Evolutionary conservation across 2,888 invertebrate genomes (phyloP), one percentile per base, ranked within the genome.

Genomic region (Harpalus rubripes): DNA sequence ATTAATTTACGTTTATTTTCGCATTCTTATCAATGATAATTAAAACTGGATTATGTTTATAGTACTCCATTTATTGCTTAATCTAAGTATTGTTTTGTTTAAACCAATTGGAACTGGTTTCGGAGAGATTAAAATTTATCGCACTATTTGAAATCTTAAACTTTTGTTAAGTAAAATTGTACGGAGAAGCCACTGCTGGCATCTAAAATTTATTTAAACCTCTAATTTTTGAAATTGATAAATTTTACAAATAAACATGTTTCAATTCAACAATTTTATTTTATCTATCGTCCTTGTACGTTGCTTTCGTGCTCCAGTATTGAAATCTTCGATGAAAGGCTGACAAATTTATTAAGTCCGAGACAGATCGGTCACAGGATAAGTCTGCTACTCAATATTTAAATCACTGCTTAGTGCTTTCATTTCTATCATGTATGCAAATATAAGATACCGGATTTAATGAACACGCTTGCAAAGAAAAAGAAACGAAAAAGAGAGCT

Each of bases 331-430:
- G 72, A 72, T 44, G 72, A 72, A 15, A 39, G 44, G 12, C 56
- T 78, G 76, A 78, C 76, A 78, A 78, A 78, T 78, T 78, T 84
- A 84, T 84, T 84, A 84, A 84, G 78, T 65, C 61, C 39, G 56
- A 15, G 84, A 78, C 63, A 41, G 84, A 84, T 84, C 68, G 52
- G 84, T 65, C 78, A 84, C 78, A 84, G 84, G 78, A 61, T 65
- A 84, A 84, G 78, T 84, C 44, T 1, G 10, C 44, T 44, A 68
- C 68, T 39, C 59, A 65, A 78, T 84, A 84, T 84, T 84, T 56
- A 84, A 84, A 84, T 84, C 78, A 84, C 78, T n/a, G n/a, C n/a
- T n/a, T n/a, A n/a, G n/a, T 63, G 74, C 83, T 39, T 78, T 84
- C 78, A 78, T 72, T 16, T 63, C 16, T 16, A 63, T 44, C 44